Percentiles rank a stretch among this genome's conserved stretches.
phyloP scores from a whole-genome alignment of 1,140 invertebrate species.

The Brachionus rubens region DNA sequence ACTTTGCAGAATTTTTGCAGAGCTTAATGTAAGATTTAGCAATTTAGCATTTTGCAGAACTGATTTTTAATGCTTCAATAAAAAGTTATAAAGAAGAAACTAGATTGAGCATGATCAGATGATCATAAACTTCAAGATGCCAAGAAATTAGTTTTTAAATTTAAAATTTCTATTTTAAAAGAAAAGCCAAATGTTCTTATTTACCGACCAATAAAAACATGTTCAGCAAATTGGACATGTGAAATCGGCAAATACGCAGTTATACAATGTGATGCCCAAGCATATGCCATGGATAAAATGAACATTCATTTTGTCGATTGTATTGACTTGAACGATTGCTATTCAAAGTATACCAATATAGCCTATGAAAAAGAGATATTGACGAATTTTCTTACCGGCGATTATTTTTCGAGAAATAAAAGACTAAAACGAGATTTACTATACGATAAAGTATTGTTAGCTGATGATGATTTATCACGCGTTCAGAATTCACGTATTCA shows the following conservation, averaged over 20 bases:
- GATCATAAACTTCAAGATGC: too few relatives aligned
- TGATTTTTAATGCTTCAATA: too few relatives aligned
- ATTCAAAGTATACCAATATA: not conserved
- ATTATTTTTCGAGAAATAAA: not conserved
- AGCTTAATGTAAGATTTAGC: too few relatives aligned
- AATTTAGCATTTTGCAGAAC: too few relatives aligned
- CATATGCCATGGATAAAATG: slow-evolving; percentile 15
- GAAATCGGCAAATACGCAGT: not conserved
- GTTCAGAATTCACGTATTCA: not conserved
- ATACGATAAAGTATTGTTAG: not conserved
- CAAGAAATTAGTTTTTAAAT: too few relatives aligned
- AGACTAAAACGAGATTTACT: not conserved
- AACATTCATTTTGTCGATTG: not conserved
- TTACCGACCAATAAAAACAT: not conserved
- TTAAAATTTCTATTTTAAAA: not conserved
- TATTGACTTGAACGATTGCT: slow-evolving; percentile 5
- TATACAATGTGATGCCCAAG: slow-evolving; percentile 29
- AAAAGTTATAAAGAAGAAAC: too few relatives aligned
- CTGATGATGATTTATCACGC: not conserved
- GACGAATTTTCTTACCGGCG: slow-evolving; percentile 14
- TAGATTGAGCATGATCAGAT: too few relatives aligned
- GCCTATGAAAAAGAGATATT: slow-evolving; percentile 5
- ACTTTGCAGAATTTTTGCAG: too few relatives aligned
- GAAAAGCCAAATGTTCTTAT: not conserved
- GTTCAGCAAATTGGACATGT: slow-evolving; percentile 40